Conservation (phyloP, 2,113 vertebrate genomes). For the Sturnira hondurensis region DNA sequence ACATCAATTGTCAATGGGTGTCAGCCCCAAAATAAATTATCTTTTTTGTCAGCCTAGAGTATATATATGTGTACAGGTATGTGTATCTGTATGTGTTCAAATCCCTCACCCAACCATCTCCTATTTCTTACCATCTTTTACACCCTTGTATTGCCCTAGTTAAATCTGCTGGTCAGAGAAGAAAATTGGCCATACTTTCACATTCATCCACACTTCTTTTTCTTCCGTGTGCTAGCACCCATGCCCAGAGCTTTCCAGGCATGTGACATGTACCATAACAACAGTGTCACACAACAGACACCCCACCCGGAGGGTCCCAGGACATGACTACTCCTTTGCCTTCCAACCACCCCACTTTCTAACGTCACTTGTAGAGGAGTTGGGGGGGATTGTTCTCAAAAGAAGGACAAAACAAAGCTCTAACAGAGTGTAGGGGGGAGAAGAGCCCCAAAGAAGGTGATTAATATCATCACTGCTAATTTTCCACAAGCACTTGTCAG, state of each 20-base stretch:
- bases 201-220: neutral
- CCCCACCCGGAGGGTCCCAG: neutral
- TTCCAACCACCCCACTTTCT: neutral
- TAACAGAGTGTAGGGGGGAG: neutral
- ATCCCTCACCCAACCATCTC: neutral
- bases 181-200: neutral
- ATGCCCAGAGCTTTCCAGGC: neutral
- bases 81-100: neutral
- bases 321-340: neutral
- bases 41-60: neutral
- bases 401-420: conserved; percentile 18
- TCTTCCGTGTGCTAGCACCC: neutral
- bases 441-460: conserved; percentile 33
- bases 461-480: conserved; percentile 66
- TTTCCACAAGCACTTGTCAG: conserved; percentile 56
- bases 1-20: neutral
- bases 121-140: neutral
- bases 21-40: neutral
- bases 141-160: neutral
- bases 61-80: neutral
- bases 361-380: neutral
- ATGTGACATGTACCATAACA: neutral
- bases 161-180: neutral
- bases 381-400: conserved; percentile 16
- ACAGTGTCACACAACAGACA: neutral